phyloP scores from a whole-genome alignment of 92 coral and sea anemone genomes.

The Parazoanthus darwini region DNA sequence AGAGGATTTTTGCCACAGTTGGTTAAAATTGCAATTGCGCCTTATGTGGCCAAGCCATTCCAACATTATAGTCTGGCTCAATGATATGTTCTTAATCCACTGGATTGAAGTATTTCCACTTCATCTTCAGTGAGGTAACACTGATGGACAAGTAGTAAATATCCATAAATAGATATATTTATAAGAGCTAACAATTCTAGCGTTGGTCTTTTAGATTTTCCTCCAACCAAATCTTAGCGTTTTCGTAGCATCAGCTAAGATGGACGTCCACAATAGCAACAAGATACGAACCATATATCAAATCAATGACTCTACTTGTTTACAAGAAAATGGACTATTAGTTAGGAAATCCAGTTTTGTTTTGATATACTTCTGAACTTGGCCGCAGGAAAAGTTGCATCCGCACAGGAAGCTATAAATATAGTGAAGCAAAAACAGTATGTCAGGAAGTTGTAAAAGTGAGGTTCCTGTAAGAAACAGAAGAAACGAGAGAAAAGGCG shows the following conservation, averaged over 20 bases:
- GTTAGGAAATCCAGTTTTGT: neutral
- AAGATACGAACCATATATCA: too few species aligned
- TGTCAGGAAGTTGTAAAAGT: neutral
- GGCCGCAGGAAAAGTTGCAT: too few species aligned
- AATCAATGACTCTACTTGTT: neutral
- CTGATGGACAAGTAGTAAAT: neutral
- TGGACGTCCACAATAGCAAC: too few species aligned
- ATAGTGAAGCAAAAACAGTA: too few species aligned
- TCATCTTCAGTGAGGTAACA: neutral
- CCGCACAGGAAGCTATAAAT: too few species aligned
- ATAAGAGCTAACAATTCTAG: too few species aligned
- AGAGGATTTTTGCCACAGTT: too few species aligned
- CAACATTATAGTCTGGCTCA: too few species aligned
- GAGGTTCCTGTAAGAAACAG: neutral
- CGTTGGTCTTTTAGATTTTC: neutral
- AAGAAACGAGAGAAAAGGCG: too few species aligned
- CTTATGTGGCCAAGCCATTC: too few species aligned
- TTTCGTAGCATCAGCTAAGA: neutral
- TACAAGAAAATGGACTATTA: neutral
- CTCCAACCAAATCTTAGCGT: neutral
- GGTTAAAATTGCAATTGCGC: too few species aligned
- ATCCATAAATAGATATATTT: neutral
- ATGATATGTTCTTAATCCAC: too few species aligned
- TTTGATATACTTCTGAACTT: neutral
- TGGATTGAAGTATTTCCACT: neutral